Evolutionary conservation across 2,797 vertebrate species (phyloP).

Genomic region (Coendou prehensilis): DNA sequence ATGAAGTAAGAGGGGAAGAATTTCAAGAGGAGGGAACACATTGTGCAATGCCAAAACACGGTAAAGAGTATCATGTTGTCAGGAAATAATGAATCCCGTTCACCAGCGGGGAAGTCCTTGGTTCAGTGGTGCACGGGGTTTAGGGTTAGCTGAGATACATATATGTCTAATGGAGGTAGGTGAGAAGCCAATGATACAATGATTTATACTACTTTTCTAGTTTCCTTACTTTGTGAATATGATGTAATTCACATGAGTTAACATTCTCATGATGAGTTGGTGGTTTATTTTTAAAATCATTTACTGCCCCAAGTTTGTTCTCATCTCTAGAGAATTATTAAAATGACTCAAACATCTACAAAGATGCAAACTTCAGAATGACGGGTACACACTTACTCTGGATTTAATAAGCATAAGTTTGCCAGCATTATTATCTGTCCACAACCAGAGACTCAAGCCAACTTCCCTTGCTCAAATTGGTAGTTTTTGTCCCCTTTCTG

Average conservation of each 20-base stretch:
- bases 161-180: background rate
- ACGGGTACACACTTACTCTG: background rate
- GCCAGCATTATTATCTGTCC: background rate
- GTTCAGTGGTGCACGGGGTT: background rate
- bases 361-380: conserved; percentile 23
- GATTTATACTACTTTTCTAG: background rate
- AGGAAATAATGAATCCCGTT: background rate
- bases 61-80: background rate
- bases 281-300: conserved; percentile 45
- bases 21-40: conserved; percentile 38
- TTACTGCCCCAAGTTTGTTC: conserved; percentile 60
- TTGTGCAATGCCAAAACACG: background rate
- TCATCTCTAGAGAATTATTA: conserved; percentile 66
- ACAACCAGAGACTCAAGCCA: conserved; percentile 32
- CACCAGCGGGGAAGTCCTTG: background rate
- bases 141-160: background rate
- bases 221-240: conserved; percentile 41
- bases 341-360: conserved; percentile 74
- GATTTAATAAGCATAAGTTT: conserved; percentile 55
- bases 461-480: background rate
- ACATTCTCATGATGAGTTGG: background rate
- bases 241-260: background rate
- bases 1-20: conserved; percentile 21
- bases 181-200: background rate
- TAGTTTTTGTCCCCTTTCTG: conserved; percentile 57